Evolutionary conservation across 2,797 vertebrate genomes (phyloP).

Genomic region (Cirrhinus mrigala): DNA sequence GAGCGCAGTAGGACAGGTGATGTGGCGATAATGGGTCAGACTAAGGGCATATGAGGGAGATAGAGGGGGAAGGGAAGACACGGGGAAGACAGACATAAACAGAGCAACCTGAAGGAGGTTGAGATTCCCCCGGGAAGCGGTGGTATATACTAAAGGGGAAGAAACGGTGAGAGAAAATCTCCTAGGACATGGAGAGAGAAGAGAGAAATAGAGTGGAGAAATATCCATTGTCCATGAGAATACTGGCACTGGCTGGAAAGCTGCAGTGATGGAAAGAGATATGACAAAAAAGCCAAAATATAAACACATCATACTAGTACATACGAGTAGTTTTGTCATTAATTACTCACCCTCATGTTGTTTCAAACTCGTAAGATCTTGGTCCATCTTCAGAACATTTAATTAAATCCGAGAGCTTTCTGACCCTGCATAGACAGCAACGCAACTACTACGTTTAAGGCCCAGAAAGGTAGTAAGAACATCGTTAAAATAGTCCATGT

Average conservation of each 20-base stretch:
- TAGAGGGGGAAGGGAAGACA: conserved; percentile 33
- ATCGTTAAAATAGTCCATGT: no score
- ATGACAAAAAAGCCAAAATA: background rate
- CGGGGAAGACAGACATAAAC: conserved; percentile 61
- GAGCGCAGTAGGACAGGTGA: conserved; percentile 75
- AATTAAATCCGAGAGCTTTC: background rate
- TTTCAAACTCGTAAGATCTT: background rate
- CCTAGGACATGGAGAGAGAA: conserved; percentile 49
- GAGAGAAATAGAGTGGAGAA: conserved; percentile 63
- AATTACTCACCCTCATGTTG: background rate
- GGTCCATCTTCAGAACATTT: background rate
- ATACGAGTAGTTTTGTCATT: background rate
- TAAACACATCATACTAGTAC: background rate
- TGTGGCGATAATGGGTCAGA: conserved; percentile 77
- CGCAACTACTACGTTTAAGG: no score
- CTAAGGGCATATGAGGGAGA: conserved; percentile 63
- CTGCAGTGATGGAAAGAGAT: background rate
- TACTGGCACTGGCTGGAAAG: background rate
- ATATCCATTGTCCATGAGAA: background rate
- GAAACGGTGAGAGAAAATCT: conserved; percentile 41
- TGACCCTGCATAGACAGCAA: background rate
- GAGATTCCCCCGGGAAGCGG: conserved; percentile 26
- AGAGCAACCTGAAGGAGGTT: conserved; percentile 54
- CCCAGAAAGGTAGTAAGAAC: no score
- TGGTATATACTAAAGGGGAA: conserved; percentile 27